Evolutionary conservation across 2,797 vertebrate species (phyloP).

Genomic region (Sebastes diaconus): DNA sequence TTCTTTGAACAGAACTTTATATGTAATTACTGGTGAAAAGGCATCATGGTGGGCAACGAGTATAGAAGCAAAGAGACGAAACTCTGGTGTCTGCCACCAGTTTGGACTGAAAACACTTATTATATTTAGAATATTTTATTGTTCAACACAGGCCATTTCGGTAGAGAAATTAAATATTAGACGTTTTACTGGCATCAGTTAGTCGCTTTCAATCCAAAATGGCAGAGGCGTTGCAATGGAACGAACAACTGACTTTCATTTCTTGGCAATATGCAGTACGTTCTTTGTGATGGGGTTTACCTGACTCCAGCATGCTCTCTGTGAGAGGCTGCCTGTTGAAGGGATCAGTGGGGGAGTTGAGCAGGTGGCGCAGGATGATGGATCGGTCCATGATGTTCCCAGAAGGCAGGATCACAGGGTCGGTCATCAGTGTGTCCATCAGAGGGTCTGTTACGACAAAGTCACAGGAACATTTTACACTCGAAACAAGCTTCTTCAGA

Average conservation of each 20-base stretch:
- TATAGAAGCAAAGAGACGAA: no score
- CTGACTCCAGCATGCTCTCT: slow-evolving; percentile 98
- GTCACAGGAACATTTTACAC: neutral
- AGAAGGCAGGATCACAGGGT: slow-evolving; percentile 95
- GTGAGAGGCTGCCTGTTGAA: slow-evolving; percentile 98
- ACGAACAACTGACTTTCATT: no score
- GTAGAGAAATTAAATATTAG: no score
- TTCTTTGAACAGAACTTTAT: neutral
- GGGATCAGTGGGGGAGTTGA: slow-evolving; percentile 97
- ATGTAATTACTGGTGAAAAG: neutral
- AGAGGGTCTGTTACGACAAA: slow-evolving; percentile 87
- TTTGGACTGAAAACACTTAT: no score
- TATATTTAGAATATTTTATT: no score
- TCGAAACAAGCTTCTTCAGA: neutral
- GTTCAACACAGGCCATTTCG: no score
- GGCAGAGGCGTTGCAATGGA: no score
- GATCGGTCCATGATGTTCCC: slow-evolving; percentile 98
- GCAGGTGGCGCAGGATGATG: slow-evolving; percentile 94
- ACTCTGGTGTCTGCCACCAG: no score
- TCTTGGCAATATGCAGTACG: no score
- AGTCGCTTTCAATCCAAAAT: no score
- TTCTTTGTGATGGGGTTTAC: slow-evolving; percentile 69
- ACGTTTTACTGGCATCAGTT: no score
- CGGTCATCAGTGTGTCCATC: slow-evolving; percentile 99
- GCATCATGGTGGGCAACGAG: neutral